phyloP scores from a whole-genome alignment of 2,797 vertebrate genomes.

The Pangasius krempfi region DNA sequence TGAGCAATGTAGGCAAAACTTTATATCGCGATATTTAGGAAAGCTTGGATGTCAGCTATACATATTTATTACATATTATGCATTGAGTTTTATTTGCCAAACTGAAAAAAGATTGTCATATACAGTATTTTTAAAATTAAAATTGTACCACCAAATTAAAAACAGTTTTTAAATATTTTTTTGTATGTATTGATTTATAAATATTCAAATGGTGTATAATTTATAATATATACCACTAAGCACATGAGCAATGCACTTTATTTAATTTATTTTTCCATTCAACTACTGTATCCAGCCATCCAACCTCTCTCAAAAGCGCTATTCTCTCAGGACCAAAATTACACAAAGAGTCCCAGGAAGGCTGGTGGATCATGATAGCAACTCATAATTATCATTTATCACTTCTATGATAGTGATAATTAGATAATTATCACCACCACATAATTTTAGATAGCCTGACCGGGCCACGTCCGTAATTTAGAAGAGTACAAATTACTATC shows the following conservation, averaged over 20 bases:
- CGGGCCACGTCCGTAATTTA: not conserved
- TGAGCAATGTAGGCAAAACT: not conserved
- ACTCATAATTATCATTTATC: constrained; percentile 41
- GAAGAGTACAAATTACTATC: constrained; percentile 33
- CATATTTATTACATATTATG: not conserved
- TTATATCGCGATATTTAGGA: not conserved
- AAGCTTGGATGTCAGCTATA: not conserved
- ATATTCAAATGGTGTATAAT: too few relatives aligned
- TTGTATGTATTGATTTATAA: not conserved
- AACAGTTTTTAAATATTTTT: not conserved
- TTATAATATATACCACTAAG: not conserved
- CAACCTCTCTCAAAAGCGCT: not conserved
- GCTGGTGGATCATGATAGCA: constrained; percentile 25
- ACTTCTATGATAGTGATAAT: constrained; percentile 39
- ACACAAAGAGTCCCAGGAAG: constrained; percentile 10
- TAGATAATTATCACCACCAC: constrained; percentile 39
- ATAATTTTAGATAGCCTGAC: constrained; percentile 29
- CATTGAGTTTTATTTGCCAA: not conserved
- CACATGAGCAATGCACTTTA: too few relatives aligned
- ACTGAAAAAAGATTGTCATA: not conserved
- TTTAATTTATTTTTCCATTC: not conserved
- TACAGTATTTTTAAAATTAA: too few relatives aligned
- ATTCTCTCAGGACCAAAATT: constrained; percentile 3
- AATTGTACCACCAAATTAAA: not conserved
- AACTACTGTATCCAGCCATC: not conserved